Conservation (phyloP, 2,888 invertebrate species). For the Nymphalis polychloros region DNA sequence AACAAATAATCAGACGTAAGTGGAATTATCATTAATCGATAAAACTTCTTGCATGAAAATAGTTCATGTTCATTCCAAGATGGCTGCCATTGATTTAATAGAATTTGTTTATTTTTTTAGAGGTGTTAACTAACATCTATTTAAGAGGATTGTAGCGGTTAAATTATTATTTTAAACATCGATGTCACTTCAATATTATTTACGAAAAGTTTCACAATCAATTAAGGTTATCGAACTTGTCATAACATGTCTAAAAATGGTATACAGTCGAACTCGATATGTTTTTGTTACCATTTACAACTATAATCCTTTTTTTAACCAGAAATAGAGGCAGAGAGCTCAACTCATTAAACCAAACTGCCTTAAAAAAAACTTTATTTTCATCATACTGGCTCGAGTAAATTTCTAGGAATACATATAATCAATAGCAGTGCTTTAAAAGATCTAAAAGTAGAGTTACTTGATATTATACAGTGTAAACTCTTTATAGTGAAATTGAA, state of each 20-base stretch:
- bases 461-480: no score
- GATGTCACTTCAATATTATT: background rate
- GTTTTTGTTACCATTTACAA: background rate
- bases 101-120: conserved; percentile 53
- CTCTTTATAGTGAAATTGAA: no score
- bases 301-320: background rate
- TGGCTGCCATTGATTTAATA: conserved; percentile 59
- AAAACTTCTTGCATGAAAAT: conserved; percentile 41
- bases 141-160: background rate
- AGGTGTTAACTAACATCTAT: background rate
- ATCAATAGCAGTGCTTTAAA: no score
- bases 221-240: conserved; percentile 65
- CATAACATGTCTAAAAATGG: conserved; percentile 51
- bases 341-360: no score
- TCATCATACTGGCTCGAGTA: no score
- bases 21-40: conserved; percentile 37
- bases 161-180: background rate
- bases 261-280: background rate
- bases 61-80: conserved; percentile 54
- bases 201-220: conserved; percentile 38
- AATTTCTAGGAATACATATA: no score
- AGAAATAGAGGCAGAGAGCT: no score
- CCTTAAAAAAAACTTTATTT: no score
- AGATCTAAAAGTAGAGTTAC: no score
- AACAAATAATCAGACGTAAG: conserved; percentile 59